Base-by-base conservation (phyloP, 1,140 invertebrate species). In the Tyrophagus putrescentiae region DNA sequence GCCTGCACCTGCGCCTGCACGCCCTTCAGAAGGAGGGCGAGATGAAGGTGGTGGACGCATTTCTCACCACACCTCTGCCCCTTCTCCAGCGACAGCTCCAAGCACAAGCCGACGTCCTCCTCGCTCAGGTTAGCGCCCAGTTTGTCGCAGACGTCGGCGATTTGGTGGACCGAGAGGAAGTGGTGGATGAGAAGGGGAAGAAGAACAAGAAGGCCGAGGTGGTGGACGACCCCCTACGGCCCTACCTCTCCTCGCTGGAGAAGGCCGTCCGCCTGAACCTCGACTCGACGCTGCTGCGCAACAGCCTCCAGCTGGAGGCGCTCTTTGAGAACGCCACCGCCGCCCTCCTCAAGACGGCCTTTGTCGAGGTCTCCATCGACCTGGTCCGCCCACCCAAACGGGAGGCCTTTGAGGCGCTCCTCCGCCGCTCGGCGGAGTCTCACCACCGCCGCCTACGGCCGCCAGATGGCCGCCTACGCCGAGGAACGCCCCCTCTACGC, bases 11-110 rank as follows among this genome's bases (percentile, higher is more conserved):
- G 9, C 34, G 31, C 28, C 11, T 23, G 2, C 23, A 9, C 29
- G 1, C 31, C 5, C 54, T 36, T 36, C 13, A 62, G 33, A 36
- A 60, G 18, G 42, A 27, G 11, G 1, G n/a, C 2, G 48, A 58
- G 33, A 16, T 62, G 16, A 31, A 60, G 3, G 29, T 44, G 13
- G 58, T 21, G 2, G 58, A 61, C 25, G 1, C 54, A 21, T 53
- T 61, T 21, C 16, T 28, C 2, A 21, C 16, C 23, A 4, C 60
- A 3, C 34, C 23, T 16, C 29, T 62, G 11, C 60, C 60, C 23
- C 16, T 61, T 3, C 16, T 34, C 7, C 31, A 1, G 16, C 11
- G 13, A 13, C 5, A 21, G 2, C 18, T 60, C 3, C 1, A 4
- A 21, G 39, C 34, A 62, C 18, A 23, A 16, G 59, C 53, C 23